Conservation (phyloP, 2,888 invertebrate species). For the Lymantria monacha region DNA sequence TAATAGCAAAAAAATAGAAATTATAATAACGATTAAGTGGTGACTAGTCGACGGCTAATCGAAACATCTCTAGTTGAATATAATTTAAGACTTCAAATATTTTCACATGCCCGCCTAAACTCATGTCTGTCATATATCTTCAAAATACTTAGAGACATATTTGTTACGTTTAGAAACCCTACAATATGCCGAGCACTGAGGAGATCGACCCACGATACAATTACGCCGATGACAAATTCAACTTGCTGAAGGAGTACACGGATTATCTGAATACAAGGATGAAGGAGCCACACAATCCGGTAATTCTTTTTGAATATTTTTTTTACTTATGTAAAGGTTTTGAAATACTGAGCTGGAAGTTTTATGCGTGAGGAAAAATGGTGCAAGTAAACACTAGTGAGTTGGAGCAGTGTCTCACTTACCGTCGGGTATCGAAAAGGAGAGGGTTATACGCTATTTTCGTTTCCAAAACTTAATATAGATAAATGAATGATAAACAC, state of each 20-base stretch:
- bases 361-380: neutral
- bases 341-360: neutral
- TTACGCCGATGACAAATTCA: slow-evolving; percentile 71
- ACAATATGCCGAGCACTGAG: slow-evolving; percentile 59
- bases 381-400: neutral
- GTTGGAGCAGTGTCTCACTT: too few relatives aligned
- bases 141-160: neutral
- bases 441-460: too few relatives aligned
- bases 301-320: slow-evolving; percentile 22
- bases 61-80: too few relatives aligned
- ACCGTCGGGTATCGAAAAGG: too few relatives aligned
- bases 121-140: too few relatives aligned
- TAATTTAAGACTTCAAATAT: too few relatives aligned
- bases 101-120: too few relatives aligned
- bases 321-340: neutral
- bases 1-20: too few relatives aligned
- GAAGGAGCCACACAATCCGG: slow-evolving; percentile 71
- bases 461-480: too few relatives aligned
- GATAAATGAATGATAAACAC: too few relatives aligned
- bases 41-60: too few relatives aligned
- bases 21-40: too few relatives aligned
- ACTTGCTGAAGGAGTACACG: slow-evolving; percentile 62
- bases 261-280: slow-evolving; percentile 64
- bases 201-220: slow-evolving; percentile 60
- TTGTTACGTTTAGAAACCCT: slow-evolving; percentile 53